These are phyloP conservation scores for Thera obeliscata DNA, from an alignment of 2,888 invertebrate genomes.

Conservation along the genomic window DNA sequence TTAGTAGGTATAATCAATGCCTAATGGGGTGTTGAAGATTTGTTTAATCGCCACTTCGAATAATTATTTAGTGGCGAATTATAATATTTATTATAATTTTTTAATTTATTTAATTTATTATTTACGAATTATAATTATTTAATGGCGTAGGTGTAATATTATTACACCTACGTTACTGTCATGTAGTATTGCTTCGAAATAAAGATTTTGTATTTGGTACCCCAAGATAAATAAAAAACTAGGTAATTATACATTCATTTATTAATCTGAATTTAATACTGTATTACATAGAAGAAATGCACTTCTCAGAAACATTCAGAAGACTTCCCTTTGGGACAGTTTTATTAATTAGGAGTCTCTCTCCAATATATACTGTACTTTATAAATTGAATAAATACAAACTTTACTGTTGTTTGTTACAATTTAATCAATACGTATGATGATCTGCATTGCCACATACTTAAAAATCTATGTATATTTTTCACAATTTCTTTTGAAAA, in stretches of 20 bases:
- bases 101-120: no score
- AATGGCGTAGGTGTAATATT: no score
- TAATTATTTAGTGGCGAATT: no score
- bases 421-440: conserved; percentile 77
- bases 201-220: no score
- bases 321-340: conserved; percentile 87
- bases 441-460: conserved; percentile 85
- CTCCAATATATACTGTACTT: conserved; percentile 62
- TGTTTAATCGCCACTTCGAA: no score
- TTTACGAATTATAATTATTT: no score
- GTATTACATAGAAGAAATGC: conserved; percentile 96
- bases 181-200: no score
- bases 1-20: no score
- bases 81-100: no score
- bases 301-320: conserved; percentile 95
- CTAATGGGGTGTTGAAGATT: no score
- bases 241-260: conserved; percentile 79
- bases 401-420: conserved; percentile 64
- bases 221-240: conserved; percentile 28
- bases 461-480: conserved; percentile 84
- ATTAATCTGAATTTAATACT: conserved; percentile 91
- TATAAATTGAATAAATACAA: conserved; percentile 75
- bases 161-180: no score
- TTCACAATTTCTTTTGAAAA: conserved; percentile 77
- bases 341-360: conserved; percentile 65